Evolutionary conservation across 2,113 vertebrate genomes (phyloP).

Genomic region (Syngnathus scovelli): DNA sequence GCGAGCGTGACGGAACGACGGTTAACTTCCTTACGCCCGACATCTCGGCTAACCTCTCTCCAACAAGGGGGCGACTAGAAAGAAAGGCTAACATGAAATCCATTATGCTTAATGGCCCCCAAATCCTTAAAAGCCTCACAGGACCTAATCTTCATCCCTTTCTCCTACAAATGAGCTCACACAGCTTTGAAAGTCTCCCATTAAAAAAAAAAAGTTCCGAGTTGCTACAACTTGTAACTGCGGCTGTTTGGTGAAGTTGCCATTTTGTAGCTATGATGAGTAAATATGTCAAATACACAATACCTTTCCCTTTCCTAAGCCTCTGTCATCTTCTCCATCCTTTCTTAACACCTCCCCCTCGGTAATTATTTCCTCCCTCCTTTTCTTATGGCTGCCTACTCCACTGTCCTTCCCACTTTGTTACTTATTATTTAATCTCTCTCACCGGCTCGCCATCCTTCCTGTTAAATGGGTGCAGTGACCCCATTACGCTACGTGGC

Average conservation of each 20-base stretch:
- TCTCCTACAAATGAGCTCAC: constrained; percentile 62
- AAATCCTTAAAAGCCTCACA: constrained; percentile 67
- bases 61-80: constrained; percentile 47
- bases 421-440: constrained; percentile 66
- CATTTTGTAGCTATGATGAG: too few relatives aligned
- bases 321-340: constrained; percentile 43
- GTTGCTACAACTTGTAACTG: not conserved
- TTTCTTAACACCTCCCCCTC: constrained; percentile 55
- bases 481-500: constrained; percentile 65
- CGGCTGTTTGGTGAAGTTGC: too few relatives aligned
- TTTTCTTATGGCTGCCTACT: constrained; percentile 42
- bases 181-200: constrained; percentile 48
- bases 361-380: constrained; percentile 55
- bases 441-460: constrained; percentile 33
- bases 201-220: constrained; percentile 43
- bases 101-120: constrained; percentile 66
- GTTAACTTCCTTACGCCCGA: not conserved
- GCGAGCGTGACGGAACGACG: not conserved
- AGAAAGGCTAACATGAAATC: constrained; percentile 67
- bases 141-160: constrained; percentile 64
- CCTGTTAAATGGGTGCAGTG: constrained; percentile 71
- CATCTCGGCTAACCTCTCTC: constrained; percentile 37
- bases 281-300: too few relatives aligned
- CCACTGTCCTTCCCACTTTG: constrained; percentile 38
- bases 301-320: constrained; percentile 13